phyloP scores from a whole-genome alignment of 2,113 vertebrate species.

The Salvelinus sp. region DNA sequence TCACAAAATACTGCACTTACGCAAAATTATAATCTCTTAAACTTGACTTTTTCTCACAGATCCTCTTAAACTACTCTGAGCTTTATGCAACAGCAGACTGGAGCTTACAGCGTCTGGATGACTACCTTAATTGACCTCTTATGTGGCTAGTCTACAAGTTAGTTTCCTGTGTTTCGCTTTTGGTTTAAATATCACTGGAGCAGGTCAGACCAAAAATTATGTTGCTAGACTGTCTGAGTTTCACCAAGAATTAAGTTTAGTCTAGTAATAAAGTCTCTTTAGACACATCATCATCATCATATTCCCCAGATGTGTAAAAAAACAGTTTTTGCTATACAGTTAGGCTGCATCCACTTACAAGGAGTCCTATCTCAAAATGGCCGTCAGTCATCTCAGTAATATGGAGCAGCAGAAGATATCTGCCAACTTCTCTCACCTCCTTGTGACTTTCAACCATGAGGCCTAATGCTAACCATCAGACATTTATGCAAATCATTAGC shows the following conservation, averaged over 20 bases:
- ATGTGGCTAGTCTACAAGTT: not conserved
- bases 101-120: constrained; percentile 20
- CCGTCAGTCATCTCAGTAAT: too few species aligned
- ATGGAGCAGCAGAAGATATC: too few species aligned
- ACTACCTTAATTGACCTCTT: constrained; percentile 21
- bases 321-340: too few species aligned
- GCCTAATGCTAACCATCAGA: constrained; percentile 47
- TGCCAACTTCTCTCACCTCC: not conserved
- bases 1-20: constrained; percentile 13
- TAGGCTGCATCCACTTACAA: too few species aligned
- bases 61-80: constrained; percentile 27
- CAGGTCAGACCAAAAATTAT: not conserved
- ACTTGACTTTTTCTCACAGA: constrained; percentile 48
- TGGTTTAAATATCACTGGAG: not conserved
- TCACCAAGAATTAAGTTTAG: not conserved
- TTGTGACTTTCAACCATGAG: constrained; percentile 14
- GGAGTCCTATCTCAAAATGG: too few species aligned
- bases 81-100: constrained; percentile 26
- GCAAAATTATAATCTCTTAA: constrained; percentile 39
- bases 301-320: too few species aligned
- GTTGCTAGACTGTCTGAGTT: not conserved
- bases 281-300: too few species aligned
- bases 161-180: not conserved
- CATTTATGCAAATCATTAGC: constrained; percentile 52
- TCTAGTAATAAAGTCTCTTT: not conserved